Conservation (phyloP, 2,888 invertebrate species). For the Netelia virgata region DNA sequence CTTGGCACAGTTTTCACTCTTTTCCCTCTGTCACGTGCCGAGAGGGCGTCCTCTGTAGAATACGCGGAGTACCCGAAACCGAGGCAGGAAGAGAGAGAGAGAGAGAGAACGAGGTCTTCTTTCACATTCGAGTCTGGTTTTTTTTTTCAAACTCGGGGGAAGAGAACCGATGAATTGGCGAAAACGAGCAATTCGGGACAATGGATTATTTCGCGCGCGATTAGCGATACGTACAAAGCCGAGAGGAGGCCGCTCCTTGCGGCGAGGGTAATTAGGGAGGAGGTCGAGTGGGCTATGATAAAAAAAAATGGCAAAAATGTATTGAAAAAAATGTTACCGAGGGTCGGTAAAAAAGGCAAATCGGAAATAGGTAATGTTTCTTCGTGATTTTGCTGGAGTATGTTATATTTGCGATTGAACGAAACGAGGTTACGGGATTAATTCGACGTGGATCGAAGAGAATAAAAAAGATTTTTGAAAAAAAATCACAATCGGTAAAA, state of each 20-base stretch:
- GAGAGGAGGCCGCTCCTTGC: neutral
- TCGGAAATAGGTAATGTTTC: too few relatives aligned
- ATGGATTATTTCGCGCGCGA: conserved; percentile 3
- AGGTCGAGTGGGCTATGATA: neutral
- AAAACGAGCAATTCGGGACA: conserved; percentile 49
- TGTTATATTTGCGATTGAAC: neutral
- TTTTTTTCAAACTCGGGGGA: conserved; percentile 22
- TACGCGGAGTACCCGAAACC: neutral
- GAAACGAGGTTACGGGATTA: neutral
- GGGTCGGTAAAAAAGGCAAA: too few relatives aligned
- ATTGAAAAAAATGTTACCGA: too few relatives aligned
- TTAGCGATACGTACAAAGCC: neutral
- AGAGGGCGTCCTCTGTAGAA: conserved; percentile 8
- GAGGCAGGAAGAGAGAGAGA: neutral
- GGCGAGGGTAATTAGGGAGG: conserved; percentile 5
- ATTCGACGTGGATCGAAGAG: neutral
- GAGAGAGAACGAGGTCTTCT: neutral
- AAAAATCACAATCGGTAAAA: neutral
- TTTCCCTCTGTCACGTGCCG: conserved; percentile 47
- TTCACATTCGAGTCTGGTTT: conserved; percentile 26
- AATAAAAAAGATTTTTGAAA: conserved; percentile 8
- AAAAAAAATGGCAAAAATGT: too few relatives aligned
- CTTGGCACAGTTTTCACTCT: conserved; percentile 67
- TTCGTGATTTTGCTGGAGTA: too few relatives aligned
- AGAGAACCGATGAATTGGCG: conserved; percentile 61